These are phyloP conservation scores for Gnathonemus longibarbis DNA, from an alignment of 2,113 vertebrate species.

Conservation along the genomic window DNA sequence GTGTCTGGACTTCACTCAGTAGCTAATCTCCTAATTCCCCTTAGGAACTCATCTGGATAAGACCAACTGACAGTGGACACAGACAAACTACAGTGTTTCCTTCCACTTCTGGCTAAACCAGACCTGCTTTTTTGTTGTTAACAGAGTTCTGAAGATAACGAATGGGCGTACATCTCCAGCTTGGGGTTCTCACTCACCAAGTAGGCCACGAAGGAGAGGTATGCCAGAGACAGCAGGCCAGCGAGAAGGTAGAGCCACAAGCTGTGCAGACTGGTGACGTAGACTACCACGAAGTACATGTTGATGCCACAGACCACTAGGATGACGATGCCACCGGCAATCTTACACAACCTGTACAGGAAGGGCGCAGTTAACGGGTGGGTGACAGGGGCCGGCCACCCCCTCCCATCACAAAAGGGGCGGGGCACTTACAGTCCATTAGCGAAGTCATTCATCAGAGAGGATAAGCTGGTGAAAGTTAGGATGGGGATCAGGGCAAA, in stretches of 20 bases:
- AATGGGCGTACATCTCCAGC: too few species aligned
- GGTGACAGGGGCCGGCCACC: neutral
- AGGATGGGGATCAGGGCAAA: constrained; percentile 93
- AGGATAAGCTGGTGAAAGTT: constrained; percentile 83
- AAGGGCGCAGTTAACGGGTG: neutral
- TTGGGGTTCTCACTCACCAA: constrained; percentile 67
- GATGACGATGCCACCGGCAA: constrained; percentile 71
- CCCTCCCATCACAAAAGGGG: neutral
- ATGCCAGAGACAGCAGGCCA: constrained; percentile 68
- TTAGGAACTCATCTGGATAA: neutral
- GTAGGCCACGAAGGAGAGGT: constrained; percentile 81
- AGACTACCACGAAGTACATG: constrained; percentile 87
- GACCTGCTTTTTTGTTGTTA: neutral
- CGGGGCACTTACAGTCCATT: constrained; percentile 79
- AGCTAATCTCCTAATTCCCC: neutral
- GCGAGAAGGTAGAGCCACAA: constrained; percentile 69
- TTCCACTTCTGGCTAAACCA: neutral
- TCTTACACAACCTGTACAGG: constrained; percentile 71
- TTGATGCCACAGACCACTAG: constrained; percentile 82
- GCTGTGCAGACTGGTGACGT: constrained; percentile 70
- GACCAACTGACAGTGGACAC: neutral
- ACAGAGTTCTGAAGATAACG: neutral
- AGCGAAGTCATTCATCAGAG: constrained; percentile 85
- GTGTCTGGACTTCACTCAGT: neutral
- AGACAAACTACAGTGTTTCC: neutral